Conservation (phyloP, 2,113 vertebrate species). For the Prinia subflava region DNA sequence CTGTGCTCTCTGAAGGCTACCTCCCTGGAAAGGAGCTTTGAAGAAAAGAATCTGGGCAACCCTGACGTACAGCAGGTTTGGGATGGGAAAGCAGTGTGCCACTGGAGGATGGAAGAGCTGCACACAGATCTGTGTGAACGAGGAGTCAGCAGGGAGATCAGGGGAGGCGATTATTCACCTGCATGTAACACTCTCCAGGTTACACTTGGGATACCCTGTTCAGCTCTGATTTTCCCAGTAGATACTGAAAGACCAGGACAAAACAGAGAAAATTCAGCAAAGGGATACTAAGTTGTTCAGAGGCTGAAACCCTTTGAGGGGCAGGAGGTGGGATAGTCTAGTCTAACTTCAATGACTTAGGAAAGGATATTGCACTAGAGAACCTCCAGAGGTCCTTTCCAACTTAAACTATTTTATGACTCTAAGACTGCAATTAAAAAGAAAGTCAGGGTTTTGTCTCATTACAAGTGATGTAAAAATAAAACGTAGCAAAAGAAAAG, state of each 20-base stretch:
- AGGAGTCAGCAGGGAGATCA: neutral
- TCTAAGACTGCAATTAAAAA: neutral
- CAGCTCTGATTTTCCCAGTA: neutral
- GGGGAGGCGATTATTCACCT: neutral
- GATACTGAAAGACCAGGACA: neutral
- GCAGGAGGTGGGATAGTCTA: neutral
- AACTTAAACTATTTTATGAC: neutral
- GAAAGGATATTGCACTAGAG: neutral
- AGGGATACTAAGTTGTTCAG: neutral
- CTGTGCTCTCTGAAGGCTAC: accelerated
- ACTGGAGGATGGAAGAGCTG: neutral
- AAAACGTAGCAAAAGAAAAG: neutral
- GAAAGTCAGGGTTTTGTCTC: neutral
- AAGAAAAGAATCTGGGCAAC: neutral
- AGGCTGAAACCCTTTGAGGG: neutral
- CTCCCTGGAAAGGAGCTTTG: neutral
- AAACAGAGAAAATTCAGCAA: neutral
- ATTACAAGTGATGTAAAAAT: neutral
- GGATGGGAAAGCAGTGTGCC: neutral
- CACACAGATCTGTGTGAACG: neutral
- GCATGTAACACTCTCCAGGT: neutral
- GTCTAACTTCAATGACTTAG: neutral
- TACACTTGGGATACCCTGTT: neutral
- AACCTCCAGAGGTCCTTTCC: neutral
- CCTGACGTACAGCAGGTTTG: neutral